phyloP scores from a whole-genome alignment of 2,113 vertebrate species.

The Thinocorus orbignyianus region DNA sequence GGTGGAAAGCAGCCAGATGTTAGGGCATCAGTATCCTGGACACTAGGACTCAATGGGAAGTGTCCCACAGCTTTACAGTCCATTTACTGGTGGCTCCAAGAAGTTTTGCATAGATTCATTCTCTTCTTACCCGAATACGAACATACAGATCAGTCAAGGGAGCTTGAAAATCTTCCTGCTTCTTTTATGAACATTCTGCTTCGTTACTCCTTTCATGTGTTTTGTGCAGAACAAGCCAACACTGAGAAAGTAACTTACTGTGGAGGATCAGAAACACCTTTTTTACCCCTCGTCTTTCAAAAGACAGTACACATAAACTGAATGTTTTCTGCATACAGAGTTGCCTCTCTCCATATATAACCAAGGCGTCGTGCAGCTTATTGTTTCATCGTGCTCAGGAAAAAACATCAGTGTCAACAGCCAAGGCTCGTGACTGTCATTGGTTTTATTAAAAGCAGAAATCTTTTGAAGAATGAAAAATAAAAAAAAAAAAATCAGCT shows the following conservation, averaged over 20 bases:
- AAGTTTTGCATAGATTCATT: background rate
- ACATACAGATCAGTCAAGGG: background rate
- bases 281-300: background rate
- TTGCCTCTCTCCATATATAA: background rate
- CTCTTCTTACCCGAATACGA: background rate
- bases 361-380: background rate
- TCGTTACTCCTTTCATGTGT: background rate
- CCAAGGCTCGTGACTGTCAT: background rate
- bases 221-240: background rate
- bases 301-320: background rate
- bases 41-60: rapidly evolving
- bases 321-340: background rate
- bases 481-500: background rate
- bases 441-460: background rate
- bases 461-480: background rate
- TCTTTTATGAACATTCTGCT: background rate
- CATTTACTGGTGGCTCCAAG: background rate
- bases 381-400: background rate
- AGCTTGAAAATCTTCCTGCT: background rate
- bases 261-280: background rate
- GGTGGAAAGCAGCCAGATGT: background rate
- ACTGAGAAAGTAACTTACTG: background rate
- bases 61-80: background rate
- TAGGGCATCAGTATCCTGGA: rapidly evolving
- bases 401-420: background rate